Base-by-base conservation (phyloP, 2,113 vertebrate genomes). In the Limanda limanda region DNA sequence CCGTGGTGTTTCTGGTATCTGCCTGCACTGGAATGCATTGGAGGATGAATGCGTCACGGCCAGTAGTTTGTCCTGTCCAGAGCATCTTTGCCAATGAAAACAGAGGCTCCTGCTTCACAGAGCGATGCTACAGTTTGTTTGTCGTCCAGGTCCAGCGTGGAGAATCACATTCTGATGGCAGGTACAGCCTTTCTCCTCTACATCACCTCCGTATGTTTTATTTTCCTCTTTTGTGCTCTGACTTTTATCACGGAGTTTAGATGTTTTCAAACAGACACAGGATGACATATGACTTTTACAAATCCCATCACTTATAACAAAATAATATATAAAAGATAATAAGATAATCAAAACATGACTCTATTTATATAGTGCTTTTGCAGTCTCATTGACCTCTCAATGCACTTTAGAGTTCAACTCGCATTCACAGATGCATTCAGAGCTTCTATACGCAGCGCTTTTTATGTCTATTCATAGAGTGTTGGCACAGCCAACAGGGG, bases 81-180 rank as follows among this genome's bases (percentile, higher is more conserved):
- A 74, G 83, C 51, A 73, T 35, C 68, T 74, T 54, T 86, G 89
- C 87, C 90, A 94, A 84, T 37, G 63, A 86, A 91, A 93, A 90
- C 85, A 90, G 56, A 68, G 62, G 67, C 63, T 78, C 76, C 73
- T 83, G 81, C 86, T 85, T 86, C 84, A 79, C 81, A 77, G 58
- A 84, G 72, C 35, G 31, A 64, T 71, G 74, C 56, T n/a, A 77
- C 18, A 82, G 71, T 80, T 81, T 90, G 71, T 80, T 81, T 90
- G 81, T 87, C 78, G 87, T 85, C 80, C 67, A 27, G 58, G 56
- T 83, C 74, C 87, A 77, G 70, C 59, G 54, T 12, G 14, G 62
- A 79, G 31, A 67, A 63, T 77, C 83, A 69, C 71, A 84, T 77
- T 78, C 71, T 86, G 68, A 84, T 80, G 40, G 81, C 81, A 83